Evolutionary conservation across 2,113 vertebrate genomes (phyloP).

Genomic region (Gila orcuttii): DNA sequence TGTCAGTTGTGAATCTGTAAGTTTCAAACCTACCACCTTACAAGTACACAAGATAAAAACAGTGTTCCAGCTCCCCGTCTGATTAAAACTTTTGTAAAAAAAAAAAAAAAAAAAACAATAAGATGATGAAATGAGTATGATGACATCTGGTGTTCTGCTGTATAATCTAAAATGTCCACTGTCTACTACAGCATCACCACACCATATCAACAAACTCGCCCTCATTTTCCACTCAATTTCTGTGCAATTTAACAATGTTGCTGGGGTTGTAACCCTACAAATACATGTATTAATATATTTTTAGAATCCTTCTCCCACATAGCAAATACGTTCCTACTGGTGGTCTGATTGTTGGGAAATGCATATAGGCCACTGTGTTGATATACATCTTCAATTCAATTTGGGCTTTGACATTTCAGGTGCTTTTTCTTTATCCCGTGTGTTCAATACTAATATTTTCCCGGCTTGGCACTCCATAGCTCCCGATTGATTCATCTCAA

Average conservation of each 20-base stretch:
- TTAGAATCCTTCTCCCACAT: conserved; percentile 2
- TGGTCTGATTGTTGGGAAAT: conserved; percentile 36
- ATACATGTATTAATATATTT: conserved; percentile 47
- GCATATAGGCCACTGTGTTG: conserved; percentile 45
- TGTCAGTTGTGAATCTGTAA: background rate
- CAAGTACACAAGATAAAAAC: background rate
- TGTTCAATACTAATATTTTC: conserved; percentile 59
- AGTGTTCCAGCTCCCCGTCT: background rate
- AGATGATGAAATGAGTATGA: background rate
- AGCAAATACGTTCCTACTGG: conserved; percentile 7
- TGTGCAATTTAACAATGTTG: conserved; percentile 28
- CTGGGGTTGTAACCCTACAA: conserved; percentile 11
- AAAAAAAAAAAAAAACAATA: background rate
- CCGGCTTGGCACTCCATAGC: conserved; percentile 23
- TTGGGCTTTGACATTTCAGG: conserved; percentile 52
- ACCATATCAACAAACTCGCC: background rate
- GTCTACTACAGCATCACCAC: background rate
- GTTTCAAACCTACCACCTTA: background rate
- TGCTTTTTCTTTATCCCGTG: conserved; percentile 45
- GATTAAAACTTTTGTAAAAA: background rate
- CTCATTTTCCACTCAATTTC: conserved; percentile 30
- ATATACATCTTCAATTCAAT: conserved; percentile 61
- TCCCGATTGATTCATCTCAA: conserved; percentile 40
- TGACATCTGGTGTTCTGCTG: background rate
- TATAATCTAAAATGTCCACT: background rate